phyloP scores from a whole-genome alignment of 1,140 invertebrate genomes.

The Chionoecetes opilio region DNA sequence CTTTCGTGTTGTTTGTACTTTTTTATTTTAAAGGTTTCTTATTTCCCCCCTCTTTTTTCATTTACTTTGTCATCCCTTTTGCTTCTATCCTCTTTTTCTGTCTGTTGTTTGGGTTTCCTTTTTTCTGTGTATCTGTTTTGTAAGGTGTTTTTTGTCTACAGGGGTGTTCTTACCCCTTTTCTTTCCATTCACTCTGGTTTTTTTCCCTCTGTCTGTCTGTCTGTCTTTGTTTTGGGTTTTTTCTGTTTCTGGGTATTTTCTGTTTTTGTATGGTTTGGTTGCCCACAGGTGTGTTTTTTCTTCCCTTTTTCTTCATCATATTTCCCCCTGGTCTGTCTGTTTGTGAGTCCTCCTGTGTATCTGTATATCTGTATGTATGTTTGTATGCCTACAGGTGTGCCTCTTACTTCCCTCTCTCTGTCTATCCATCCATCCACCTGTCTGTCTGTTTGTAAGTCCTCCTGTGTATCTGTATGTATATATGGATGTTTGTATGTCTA shows the following conservation, averaged over 20 bases:
- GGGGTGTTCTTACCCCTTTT: too few species aligned
- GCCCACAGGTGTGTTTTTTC: too few species aligned
- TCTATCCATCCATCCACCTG: neutral
- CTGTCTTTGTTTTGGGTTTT: neutral
- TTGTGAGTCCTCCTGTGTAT: neutral
- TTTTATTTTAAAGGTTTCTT: neutral
- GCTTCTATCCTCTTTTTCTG: too few species aligned
- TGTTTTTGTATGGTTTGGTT: too few species aligned
- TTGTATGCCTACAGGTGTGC: too few species aligned
- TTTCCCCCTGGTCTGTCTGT: neutral
- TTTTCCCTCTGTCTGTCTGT: neutral
- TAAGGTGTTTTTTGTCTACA: too few species aligned
- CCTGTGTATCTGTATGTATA: neutral
- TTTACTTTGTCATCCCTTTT: too few species aligned
- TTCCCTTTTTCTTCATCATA: neutral
- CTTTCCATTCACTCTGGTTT: neutral
- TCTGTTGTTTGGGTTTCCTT: too few species aligned
- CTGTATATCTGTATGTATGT: neutral
- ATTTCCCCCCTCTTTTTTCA: too few species aligned
- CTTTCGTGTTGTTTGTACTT: neutral
- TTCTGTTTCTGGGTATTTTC: too few species aligned
- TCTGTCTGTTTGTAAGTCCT: neutral
- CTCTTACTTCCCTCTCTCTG: too few species aligned
- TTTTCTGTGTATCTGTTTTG: too few species aligned
- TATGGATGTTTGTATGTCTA: neutral